Conservation (phyloP, 2,797 vertebrate genomes). For the Telmatherina bonti region DNA sequence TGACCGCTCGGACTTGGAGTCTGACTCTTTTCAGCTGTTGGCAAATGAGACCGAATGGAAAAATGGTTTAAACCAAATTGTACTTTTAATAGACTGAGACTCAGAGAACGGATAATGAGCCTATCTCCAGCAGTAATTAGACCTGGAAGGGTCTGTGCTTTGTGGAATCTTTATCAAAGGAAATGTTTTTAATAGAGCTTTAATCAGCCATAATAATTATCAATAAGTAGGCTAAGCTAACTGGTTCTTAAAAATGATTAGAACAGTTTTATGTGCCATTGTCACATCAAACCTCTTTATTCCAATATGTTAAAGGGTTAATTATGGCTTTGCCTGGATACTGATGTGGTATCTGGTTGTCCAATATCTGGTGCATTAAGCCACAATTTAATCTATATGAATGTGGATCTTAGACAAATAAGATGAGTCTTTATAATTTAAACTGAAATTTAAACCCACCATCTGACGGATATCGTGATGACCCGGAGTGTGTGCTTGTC, state of each 20-base stretch:
- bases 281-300: constrained; percentile 41
- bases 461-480: constrained; percentile 58
- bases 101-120: constrained; percentile 60
- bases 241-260: constrained; percentile 42
- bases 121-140: constrained; percentile 65
- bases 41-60: not conserved
- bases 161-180: constrained; percentile 67
- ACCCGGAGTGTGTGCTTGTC: constrained; percentile 52
- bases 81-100: constrained; percentile 64
- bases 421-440: constrained; percentile 36
- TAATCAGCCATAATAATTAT: constrained; percentile 64
- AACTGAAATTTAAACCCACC: constrained; percentile 52
- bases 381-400: constrained; percentile 29
- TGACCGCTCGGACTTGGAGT: not conserved
- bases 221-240: constrained; percentile 45
- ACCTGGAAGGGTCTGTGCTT: constrained; percentile 54
- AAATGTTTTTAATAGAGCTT: constrained; percentile 48
- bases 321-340: constrained; percentile 22
- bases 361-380: constrained; percentile 14
- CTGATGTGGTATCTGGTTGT: constrained; percentile 9
- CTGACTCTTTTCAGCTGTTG: not conserved
- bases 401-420: constrained; percentile 55
- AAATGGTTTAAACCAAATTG: constrained; percentile 48
- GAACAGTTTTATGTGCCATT: constrained; percentile 2
- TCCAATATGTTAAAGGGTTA: constrained; percentile 30